Base-by-base conservation (phyloP, 2,113 vertebrate genomes). In the Peromyscus californicus region DNA sequence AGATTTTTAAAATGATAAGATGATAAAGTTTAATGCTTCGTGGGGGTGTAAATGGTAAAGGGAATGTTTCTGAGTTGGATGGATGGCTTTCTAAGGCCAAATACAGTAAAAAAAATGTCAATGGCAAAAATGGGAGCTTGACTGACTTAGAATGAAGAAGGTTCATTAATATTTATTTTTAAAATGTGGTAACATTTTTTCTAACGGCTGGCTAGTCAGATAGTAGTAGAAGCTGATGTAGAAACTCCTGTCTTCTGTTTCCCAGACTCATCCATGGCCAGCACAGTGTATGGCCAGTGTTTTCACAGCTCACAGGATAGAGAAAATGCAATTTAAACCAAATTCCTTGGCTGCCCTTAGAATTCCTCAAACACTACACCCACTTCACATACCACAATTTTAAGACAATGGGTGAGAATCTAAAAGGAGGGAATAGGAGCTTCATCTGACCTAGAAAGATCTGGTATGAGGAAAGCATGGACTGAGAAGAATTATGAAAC, bases 161-260 rank as follows among this genome's bases (percentile, higher is more conserved):
- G 79, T 75, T 33, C 22, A 57, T 69, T 88, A 17, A 67, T 69
- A 57, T 6, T 7, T 15, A 39, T 94, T 95, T 95, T 24, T 82
- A 86, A 91, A 87, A 39, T 21, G 22, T 6, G 15, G 3, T 61
- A 86, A 9, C 48, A n/a, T n/a, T 0, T 31, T 86, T 36, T 7
- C 51, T 15, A 72, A 29, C 26, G 42, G 2, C 2, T 19, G 42
- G 2, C 2, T 19, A 17, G 7, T 10, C 85, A 82, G 67, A 11
- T 61, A 78, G 26, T 21, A 11, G 5, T 29, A 91, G 54, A 93
- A 26, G 1, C 0, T 59, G 57, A 13, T 13, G 61, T 91, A 75
- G 33, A 78, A 59, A 65, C 2, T 67, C 45, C 17, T 87, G 36
- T 36, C 19, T 69, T 93, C 33, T 82, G 36, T 21, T 48, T 33